Evolutionary conservation across 2,113 vertebrate genomes (phyloP).

Genomic region (Rousettus leschenaultii): DNA sequence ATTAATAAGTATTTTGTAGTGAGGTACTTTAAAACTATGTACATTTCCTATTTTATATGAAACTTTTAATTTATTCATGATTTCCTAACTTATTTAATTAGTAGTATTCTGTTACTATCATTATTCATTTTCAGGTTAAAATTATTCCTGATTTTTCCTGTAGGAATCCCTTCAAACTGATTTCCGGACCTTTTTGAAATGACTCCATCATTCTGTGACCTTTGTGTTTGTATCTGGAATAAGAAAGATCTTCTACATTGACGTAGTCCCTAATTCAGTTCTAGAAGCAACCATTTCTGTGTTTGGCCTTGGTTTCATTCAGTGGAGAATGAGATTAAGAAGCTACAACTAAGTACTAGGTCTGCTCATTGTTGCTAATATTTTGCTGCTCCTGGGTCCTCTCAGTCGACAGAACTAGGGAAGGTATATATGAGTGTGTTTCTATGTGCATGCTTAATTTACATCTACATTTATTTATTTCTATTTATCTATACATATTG

Average conservation of each 20-base stretch:
- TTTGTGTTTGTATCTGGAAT: neutral
- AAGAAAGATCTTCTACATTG: neutral
- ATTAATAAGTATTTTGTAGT: neutral
- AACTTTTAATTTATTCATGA: neutral
- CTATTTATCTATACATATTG: neutral
- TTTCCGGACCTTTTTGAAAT: neutral
- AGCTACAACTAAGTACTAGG: neutral
- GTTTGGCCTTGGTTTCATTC: neutral
- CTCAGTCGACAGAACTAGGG: neutral
- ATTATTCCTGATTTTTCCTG: neutral
- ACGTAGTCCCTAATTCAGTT: neutral
- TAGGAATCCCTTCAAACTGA: neutral
- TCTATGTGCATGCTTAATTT: neutral
- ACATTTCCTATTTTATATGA: neutral
- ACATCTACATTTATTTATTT: neutral
- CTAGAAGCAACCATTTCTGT: neutral
- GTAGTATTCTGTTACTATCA: neutral
- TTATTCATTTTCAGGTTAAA: neutral
- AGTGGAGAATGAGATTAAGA: neutral
- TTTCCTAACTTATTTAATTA: neutral
- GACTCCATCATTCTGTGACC: neutral
- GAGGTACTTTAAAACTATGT: neutral
- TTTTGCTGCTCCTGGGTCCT: neutral
- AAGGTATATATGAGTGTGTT: neutral
- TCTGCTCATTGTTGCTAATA: neutral